Evolutionary conservation across 2,888 invertebrate species (phyloP).

Genomic region (Diplolepis rosae): DNA sequence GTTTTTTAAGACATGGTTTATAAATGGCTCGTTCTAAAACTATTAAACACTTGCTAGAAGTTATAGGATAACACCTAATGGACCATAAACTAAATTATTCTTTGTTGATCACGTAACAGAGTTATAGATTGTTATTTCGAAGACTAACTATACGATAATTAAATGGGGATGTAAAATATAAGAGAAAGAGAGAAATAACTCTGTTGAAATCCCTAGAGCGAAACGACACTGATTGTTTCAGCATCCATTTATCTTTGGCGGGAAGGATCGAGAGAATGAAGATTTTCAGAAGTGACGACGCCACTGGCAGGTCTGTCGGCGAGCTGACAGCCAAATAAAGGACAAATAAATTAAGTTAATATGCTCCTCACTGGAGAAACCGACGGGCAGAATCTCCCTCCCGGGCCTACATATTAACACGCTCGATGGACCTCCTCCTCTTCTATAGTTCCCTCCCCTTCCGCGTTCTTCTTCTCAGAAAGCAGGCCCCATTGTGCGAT

Average conservation of each 20-base stretch:
- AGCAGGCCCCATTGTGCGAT: slow-evolving; percentile 64
- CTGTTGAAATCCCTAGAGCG: slow-evolving; percentile 27
- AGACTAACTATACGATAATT: background rate
- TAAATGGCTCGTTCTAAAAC: slow-evolving; percentile 1
- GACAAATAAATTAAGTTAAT: slow-evolving; percentile 73
- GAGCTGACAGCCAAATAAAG: slow-evolving; percentile 72
- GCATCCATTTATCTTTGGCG: slow-evolving; percentile 23
- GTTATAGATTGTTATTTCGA: background rate
- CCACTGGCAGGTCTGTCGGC: slow-evolving; percentile 61
- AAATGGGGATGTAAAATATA: background rate
- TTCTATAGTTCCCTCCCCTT: slow-evolving; percentile 41
- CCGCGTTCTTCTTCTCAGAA: slow-evolving; percentile 48
- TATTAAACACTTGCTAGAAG: background rate
- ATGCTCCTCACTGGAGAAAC: slow-evolving; percentile 55
- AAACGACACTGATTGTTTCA: slow-evolving; percentile 31
- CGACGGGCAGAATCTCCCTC: slow-evolving; percentile 30
- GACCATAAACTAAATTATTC: background rate
- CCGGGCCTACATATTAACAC: slow-evolving; percentile 46
- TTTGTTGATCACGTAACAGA: slow-evolving; percentile 1
- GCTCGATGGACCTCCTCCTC: slow-evolving; percentile 34
- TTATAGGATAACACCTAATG: background rate
- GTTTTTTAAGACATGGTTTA: slow-evolving; percentile 8
- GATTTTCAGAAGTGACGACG: slow-evolving; percentile 61
- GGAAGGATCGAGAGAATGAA: slow-evolving; percentile 49
- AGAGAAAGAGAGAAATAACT: background rate